Base-by-base conservation (phyloP, 2,888 invertebrate genomes). In the Hirudinaria manillensis region DNA sequence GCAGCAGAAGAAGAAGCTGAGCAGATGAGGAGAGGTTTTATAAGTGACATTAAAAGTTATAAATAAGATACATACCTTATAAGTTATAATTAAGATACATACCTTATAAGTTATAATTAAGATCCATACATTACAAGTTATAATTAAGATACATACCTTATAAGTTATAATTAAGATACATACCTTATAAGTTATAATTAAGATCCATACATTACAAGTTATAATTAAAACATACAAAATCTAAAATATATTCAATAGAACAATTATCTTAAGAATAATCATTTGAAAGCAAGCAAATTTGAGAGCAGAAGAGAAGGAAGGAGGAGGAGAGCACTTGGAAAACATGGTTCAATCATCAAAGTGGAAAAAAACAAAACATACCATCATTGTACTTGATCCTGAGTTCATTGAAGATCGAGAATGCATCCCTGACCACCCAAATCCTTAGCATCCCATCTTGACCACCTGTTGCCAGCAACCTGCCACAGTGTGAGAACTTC, bases 401-500 rank as follows among this genome's bases (percentile, higher is more conserved):
- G 92, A 96, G 93, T 83, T 96, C 95, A 89, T 93, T 88, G 86
- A 98, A 98, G 87, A 93, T 93, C 75, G 91, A 89, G 83, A 90
- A 91, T 6, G 95, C 93, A 85, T 93, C 93, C 79, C 92, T 89
- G 0, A 96, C 88, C 74, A 97, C 94, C 98, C 98, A 99, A 79
- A 99, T 92, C 67, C 97, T 88, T 76, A 99, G 88, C 78, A 95
- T 90, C 80, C 92, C 90, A 87, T 99, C 98, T 87, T 98, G 96
- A 0, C 98, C 98, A 75, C 97, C 98, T 0, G 97, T 97, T 36
- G 98, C 98, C 81, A 99, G 87, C 78, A 99, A 88, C 21, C 95
- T 89, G 0, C 97, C 97, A 87, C 97, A 98, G 76, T 91, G 92
- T 75, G 95, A 96, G 86, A 97, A 98, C 87, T 95, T 95, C 92